Evolutionary conservation across 2,888 invertebrate species (phyloP).

Genomic region (Atrina japonica): DNA sequence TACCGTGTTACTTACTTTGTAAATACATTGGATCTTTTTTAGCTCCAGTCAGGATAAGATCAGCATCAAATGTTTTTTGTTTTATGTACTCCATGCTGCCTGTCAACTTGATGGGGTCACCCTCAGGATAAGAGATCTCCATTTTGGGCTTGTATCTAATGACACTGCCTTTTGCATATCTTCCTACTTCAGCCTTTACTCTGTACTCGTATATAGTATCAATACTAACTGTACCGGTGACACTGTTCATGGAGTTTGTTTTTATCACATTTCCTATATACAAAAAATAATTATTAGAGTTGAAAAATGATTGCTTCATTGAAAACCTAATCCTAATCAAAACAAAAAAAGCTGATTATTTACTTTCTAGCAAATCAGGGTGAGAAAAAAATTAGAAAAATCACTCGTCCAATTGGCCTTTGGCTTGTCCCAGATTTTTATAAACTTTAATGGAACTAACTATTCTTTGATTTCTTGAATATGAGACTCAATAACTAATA

Average conservation of each 20-base stretch:
- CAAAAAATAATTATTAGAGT: no score
- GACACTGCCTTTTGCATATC: conserved; percentile 47
- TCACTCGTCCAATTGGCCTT: no score
- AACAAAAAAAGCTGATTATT: no score
- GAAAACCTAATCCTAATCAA: no score
- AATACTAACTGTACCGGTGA: conserved; percentile 58
- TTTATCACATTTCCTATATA: conserved; percentile 56
- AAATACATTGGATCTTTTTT: conserved; percentile 47
- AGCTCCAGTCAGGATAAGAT: conserved; percentile 47
- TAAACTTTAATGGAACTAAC: no score
- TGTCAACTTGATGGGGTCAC: conserved; percentile 55
- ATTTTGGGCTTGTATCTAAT: conserved; percentile 63
- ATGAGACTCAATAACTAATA: no score
- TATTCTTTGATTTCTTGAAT: no score
- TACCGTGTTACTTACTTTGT: conserved; percentile 52
- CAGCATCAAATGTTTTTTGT: conserved; percentile 47
- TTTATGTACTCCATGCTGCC: conserved; percentile 49
- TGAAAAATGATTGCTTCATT: no score
- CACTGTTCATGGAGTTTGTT: conserved; percentile 55
- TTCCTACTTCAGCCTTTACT: conserved; percentile 63
- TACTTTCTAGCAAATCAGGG: no score
- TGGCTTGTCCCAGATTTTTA: no score
- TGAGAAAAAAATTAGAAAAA: no score
- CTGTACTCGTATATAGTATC: conserved; percentile 64
- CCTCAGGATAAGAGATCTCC: conserved; percentile 59